Base-by-base conservation (phyloP, 2,888 invertebrate species). In the Platerodrilus igneus region DNA sequence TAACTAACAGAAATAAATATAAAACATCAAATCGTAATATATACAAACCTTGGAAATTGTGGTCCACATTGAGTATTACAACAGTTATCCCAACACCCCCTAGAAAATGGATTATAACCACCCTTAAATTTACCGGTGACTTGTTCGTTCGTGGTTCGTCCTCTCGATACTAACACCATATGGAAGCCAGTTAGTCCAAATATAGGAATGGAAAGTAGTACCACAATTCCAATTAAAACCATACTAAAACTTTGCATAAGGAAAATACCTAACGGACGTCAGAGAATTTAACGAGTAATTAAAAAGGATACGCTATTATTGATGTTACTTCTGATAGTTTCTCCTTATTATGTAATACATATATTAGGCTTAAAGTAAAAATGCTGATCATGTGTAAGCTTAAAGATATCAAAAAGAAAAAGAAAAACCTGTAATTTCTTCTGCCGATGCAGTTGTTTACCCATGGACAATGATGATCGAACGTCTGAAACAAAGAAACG, bases 381-480 rank as follows among this genome's bases (percentile, higher is more conserved):
- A 99, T 94, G 72, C 91, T 89, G 64, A 94, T 79, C 94, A 99
- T 99, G 72, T 99, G 97, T 62, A 94, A 77, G 60, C 93, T 92
- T 48, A 99, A 78, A 41, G 94, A 93, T 66, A 96, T 81, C 50
- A 99, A 83, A 72, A 99, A 99, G 77, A 95, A 89, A 75, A 99
- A 97, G 78, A 99, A 99, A 73, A 93, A 96, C 64, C 97, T 79
- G 72, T 99, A 99, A 73, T 96, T 96, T 59, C 96, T 80, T 60
- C 94, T 81, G 50, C 96, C 96, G 65, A 96, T 95, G 70, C 93
- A 94, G 72, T 94, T 94, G 73, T 93, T 93, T 62, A 93, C 91
- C 93, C 93, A 93, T 48, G 93, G 92, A 71, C 99, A 99, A 73
- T 99, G 99, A 77, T 99, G 99, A 75, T 99, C 99, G 71, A 99